These are phyloP conservation scores for Cremastinae sp. DNA, from an alignment of 2,888 invertebrate genomes.

Conservation along the genomic window DNA sequence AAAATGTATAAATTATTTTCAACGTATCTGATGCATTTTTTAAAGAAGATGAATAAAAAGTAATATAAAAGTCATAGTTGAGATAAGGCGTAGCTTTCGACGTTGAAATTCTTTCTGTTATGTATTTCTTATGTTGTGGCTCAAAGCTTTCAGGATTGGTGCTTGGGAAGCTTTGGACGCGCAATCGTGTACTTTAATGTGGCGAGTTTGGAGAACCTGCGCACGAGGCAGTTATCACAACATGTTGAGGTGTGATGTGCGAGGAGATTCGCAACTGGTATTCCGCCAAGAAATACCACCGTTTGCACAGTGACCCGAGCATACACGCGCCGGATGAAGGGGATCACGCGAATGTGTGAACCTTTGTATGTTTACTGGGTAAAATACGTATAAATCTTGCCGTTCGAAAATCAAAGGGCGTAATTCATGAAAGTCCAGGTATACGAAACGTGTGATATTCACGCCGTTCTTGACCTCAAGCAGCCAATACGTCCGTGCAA, in stretches of 20 bases:
- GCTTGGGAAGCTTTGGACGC: too few species aligned
- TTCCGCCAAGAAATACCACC: conserved; percentile 46
- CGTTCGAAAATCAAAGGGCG: not conserved
- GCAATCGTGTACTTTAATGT: too few species aligned
- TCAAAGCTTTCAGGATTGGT: too few species aligned
- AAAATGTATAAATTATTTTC: too few species aligned
- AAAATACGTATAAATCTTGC: not conserved
- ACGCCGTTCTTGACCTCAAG: conserved; percentile 5
- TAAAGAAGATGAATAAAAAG: too few species aligned
- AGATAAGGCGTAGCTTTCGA: too few species aligned
- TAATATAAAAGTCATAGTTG: too few species aligned
- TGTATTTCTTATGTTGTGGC: too few species aligned
- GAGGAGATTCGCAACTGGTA: conserved; percentile 44
- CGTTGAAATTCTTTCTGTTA: too few species aligned
- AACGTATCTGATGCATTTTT: too few species aligned
- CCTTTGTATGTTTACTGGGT: conserved; percentile 3
- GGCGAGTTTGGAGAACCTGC: conserved; percentile 43
- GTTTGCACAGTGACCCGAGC: conserved; percentile 32
- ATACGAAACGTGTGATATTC: not conserved
- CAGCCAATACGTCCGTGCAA: not conserved
- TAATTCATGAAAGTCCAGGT: not conserved
- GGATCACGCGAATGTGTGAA: not conserved
- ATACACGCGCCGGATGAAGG: conserved; percentile 7
- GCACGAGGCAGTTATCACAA: conserved; percentile 59
- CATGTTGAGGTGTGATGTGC: conserved; percentile 50